Evolutionary conservation across 2,113 vertebrate genomes (phyloP).

Genomic region (Catharus minimus): DNA sequence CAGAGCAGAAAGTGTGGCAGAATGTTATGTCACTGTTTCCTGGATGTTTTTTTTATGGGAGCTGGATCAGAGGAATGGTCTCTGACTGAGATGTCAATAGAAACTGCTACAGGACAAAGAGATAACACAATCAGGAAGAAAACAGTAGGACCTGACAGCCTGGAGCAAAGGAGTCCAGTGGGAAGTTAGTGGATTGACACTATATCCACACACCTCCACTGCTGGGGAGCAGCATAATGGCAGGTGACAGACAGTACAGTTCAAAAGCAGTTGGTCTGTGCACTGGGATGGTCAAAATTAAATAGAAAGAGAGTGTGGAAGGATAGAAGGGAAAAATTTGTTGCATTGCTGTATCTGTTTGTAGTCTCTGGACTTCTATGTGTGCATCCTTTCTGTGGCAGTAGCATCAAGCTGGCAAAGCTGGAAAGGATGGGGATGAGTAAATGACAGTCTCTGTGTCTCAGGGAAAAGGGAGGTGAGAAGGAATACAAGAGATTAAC

Average conservation of each 20-base stretch:
- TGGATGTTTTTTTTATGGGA: background rate
- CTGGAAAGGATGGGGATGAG: background rate
- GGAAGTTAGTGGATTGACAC: background rate
- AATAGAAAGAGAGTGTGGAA: background rate
- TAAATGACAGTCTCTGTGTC: background rate
- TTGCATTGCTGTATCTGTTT: rapidly evolving
- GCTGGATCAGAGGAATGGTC: background rate
- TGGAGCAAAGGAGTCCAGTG: background rate
- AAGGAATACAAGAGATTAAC: background rate
- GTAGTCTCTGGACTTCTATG: background rate
- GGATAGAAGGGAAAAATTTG: background rate
- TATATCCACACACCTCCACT: background rate
- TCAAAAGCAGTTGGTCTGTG: background rate
- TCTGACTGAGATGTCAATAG: background rate
- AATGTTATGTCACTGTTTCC: background rate
- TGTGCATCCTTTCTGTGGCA: background rate
- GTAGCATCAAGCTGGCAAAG: background rate
- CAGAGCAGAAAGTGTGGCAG: background rate
- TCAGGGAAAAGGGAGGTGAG: background rate
- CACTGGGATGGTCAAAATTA: background rate
- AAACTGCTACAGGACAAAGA: background rate
- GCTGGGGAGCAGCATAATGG: background rate
- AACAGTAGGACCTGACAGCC: background rate
- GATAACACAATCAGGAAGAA: background rate
- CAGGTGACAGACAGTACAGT: background rate